Percentiles rank a stretch among this genome's conserved stretches.
phyloP scores from a whole-genome alignment of 2,888 invertebrate species.

The Luperina testacea region DNA sequence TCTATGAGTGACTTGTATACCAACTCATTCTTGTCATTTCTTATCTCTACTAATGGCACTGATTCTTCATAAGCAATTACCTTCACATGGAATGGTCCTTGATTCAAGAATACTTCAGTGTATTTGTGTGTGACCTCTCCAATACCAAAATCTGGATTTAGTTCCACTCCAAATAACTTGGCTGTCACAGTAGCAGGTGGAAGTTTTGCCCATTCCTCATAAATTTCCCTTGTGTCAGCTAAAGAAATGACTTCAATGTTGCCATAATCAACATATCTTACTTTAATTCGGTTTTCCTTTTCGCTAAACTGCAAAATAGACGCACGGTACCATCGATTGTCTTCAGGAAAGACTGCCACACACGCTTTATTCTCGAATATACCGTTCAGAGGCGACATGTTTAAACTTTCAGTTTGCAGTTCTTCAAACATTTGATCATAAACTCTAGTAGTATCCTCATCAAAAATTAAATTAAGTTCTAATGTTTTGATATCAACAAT shows the following conservation, averaged over 20 bases:
- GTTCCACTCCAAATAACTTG: conserved; percentile 80
- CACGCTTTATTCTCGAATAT: conserved; percentile 90
- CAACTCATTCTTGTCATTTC: conserved; percentile 73
- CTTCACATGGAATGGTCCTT: conserved; percentile 79
- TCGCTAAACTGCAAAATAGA: conserved; percentile 89
- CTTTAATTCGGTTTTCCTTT: conserved; percentile 85
- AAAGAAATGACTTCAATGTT: conserved; percentile 90
- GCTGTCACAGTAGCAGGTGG: conserved; percentile 89
- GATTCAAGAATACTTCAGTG: conserved; percentile 75
- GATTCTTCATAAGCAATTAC: conserved; percentile 70
- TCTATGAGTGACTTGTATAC: conserved; percentile 79
- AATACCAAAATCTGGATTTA: conserved; percentile 77
- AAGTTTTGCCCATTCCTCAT: conserved; percentile 84
- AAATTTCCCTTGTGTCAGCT: conserved; percentile 86
- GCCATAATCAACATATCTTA: conserved; percentile 94
- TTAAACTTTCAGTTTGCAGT: conserved; percentile 84
- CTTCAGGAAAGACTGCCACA: conserved; percentile 90
- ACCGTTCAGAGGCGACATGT: conserved; percentile 83
- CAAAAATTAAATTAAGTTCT: conserved; percentile 80
- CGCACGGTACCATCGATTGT: conserved; percentile 93
- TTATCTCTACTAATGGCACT: conserved; percentile 78
- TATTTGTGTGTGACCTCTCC: conserved; percentile 76
- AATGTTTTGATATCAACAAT: conserved; percentile 77
- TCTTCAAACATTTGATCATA: conserved; percentile 87
- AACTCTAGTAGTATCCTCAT: conserved; percentile 79